These are phyloP conservation scores for Tangara arthus DNA, from an alignment of 2,797 vertebrate species.

Conservation along the genomic window DNA sequence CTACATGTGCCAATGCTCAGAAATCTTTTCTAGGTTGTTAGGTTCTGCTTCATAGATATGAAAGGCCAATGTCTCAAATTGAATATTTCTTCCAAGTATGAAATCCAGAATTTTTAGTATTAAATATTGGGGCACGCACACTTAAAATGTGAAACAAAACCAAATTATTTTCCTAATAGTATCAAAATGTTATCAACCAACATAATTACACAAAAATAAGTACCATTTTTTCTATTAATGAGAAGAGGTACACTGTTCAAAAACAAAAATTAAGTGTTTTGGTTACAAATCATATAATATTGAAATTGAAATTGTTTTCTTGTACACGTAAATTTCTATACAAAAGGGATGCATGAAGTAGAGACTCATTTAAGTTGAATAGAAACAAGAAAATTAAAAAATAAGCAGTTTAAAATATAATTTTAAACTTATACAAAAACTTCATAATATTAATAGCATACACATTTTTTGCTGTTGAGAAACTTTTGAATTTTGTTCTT, in stretches of 20 bases:
- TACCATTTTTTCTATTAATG: background rate
- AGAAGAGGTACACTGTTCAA: background rate
- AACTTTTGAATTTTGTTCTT: background rate
- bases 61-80: background rate
- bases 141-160: background rate
- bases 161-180: background rate
- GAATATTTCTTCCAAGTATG: background rate
- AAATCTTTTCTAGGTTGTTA: background rate
- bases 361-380: background rate
- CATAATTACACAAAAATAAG: background rate
- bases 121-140: background rate
- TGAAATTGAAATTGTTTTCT: background rate
- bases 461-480: background rate
- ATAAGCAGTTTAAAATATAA: background rate
- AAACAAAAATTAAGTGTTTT: background rate
- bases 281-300: background rate
- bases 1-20: rapidly evolving
- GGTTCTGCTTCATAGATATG: background rate
- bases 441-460: background rate
- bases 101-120: background rate
- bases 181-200: background rate
- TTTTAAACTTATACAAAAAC: background rate
- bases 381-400: background rate
- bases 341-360: background rate
- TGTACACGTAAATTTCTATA: background rate